These are phyloP conservation scores for Promerops cafer DNA, from an alignment of 2,113 vertebrate species.

Conservation along the genomic window DNA sequence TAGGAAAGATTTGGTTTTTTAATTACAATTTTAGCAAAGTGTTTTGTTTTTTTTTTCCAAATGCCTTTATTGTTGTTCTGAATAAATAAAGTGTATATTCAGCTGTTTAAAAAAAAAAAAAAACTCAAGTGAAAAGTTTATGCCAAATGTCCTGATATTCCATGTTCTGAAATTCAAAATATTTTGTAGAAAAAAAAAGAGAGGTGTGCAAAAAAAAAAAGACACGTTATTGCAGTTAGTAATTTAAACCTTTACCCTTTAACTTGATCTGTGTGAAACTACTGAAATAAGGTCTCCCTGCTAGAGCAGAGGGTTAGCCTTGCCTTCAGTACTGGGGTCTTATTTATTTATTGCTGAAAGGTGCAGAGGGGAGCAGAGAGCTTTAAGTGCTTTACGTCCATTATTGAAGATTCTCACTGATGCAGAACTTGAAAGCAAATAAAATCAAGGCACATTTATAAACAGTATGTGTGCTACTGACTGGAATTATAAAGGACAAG, in stretches of 20 bases:
- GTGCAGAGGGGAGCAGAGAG: neutral
- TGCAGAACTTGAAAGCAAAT: conserved; percentile 54
- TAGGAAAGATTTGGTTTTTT: conserved; percentile 23
- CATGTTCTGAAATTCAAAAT: neutral
- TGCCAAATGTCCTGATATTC: neutral
- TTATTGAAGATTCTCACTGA: conserved; percentile 38
- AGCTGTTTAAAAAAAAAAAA: neutral
- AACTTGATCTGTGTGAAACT: neutral
- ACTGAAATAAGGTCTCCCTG: neutral
- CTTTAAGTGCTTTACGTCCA: conserved; percentile 11
- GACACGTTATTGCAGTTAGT: neutral
- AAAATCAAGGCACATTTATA: conserved; percentile 32
- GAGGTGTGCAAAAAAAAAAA: neutral
- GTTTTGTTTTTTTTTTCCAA: conserved; percentile 55
- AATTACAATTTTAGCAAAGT: conserved; percentile 50
- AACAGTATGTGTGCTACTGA: neutral
- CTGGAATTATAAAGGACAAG: neutral
- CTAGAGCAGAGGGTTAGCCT: neutral
- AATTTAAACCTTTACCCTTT: neutral
- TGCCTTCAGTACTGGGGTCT: neutral
- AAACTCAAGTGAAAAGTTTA: neutral
- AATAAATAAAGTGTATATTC: conserved; percentile 29
- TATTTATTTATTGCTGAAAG: conserved; percentile 18
- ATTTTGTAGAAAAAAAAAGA: neutral
- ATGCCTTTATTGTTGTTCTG: conserved; percentile 27